Conservation (phyloP, 2,797 vertebrate species). For the Garrulus glandarius region DNA sequence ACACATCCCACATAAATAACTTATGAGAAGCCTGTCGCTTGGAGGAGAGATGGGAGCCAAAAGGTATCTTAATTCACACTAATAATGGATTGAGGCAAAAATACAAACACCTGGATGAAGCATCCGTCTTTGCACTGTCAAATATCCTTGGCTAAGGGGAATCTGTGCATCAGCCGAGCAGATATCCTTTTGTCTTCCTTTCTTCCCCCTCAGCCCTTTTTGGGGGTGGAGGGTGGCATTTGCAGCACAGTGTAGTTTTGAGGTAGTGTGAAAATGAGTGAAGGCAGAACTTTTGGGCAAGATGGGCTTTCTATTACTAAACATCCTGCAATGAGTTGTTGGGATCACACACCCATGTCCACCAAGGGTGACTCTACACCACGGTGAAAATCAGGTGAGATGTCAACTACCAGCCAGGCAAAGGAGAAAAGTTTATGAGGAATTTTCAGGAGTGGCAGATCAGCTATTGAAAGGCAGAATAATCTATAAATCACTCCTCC, state of each 20-base stretch:
- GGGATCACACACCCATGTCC: too few relatives aligned
- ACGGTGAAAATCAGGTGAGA: not conserved
- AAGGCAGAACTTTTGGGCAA: not conserved
- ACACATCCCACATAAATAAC: slow-evolving; percentile 22
- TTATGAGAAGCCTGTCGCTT: not conserved
- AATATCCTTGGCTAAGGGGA: not conserved
- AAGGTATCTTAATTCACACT: not conserved
- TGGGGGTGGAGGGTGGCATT: rapidly evolving
- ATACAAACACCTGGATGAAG: not conserved
- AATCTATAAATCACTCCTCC: not conserved
- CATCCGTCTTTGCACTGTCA: not conserved
- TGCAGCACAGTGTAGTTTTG: rapidly evolving
- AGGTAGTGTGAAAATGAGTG: rapidly evolving
- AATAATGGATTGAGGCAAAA: not conserved
- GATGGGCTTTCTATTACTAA: not conserved
- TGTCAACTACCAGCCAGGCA: not conserved
- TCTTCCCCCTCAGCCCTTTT: not conserved
- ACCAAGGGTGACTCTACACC: not conserved
- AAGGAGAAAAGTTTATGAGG: not conserved
- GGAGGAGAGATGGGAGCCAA: not conserved
- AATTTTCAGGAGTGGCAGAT: not conserved
- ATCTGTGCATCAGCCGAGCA: not conserved
- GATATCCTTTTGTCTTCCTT: not conserved
- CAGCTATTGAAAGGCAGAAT: not conserved
- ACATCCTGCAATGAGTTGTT: not conserved